Evolutionary conservation across 2,888 invertebrate genomes (phyloP).

Genomic region (Acanthosoma haemorrhoidale): DNA sequence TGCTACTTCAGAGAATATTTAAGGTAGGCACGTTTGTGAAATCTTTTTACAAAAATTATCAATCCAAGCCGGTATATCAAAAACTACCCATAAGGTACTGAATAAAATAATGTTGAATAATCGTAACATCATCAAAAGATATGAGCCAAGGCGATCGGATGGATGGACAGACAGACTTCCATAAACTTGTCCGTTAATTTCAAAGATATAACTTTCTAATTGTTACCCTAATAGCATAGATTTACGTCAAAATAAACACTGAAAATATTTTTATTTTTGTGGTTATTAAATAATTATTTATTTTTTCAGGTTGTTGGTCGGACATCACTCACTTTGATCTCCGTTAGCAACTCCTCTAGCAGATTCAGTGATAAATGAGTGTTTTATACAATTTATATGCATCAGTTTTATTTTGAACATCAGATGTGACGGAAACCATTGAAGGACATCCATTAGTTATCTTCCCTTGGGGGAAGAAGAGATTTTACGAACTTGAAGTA

Average conservation of each 20-base stretch:
- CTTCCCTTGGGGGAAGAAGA: not conserved
- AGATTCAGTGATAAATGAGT: constrained; percentile 24
- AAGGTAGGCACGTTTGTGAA: no score
- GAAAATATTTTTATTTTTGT: not conserved
- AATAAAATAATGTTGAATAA: no score
- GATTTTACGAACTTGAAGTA: constrained; percentile 4
- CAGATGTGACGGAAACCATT: constrained; percentile 22
- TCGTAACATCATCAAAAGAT: no score
- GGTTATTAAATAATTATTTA: not conserved
- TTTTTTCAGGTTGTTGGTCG: constrained; percentile 7
- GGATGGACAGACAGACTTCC: no score
- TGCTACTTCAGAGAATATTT: no score
- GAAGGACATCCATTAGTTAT: not conserved
- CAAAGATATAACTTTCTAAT: no score
- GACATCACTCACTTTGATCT: constrained; percentile 14
- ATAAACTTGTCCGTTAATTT: no score
- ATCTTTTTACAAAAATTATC: no score
- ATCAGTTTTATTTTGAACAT: constrained; percentile 14
- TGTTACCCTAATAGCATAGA: no score
- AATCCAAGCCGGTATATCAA: no score
- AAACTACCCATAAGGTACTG: no score
- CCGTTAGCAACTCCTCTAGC: constrained; percentile 27
- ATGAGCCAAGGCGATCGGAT: no score
- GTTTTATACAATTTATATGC: constrained; percentile 27
- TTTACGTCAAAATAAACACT: not conserved